Percentiles rank a stretch among this genome's conserved stretches.
Conservation (phyloP, 1,140 invertebrate genomes). For the Achroia grisella region DNA sequence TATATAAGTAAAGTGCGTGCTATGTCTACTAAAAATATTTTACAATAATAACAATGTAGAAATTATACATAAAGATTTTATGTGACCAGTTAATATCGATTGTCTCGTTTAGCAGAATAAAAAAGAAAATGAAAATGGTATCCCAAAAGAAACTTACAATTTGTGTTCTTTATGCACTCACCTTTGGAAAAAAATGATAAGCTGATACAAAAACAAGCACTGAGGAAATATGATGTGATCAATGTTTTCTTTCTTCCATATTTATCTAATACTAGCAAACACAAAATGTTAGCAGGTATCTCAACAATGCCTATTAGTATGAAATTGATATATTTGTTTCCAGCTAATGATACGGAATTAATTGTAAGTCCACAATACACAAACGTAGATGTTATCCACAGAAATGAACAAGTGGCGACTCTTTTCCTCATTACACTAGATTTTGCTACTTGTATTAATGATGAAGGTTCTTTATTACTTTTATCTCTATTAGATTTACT, state of each 20-base stretch:
- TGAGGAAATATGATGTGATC: constrained; percentile 49
- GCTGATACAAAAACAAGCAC: constrained; percentile 52
- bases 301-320: constrained; percentile 75
- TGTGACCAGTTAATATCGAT: too few relatives aligned
- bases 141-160: neutral
- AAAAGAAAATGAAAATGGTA: too few relatives aligned
- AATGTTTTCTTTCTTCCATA: constrained; percentile 55
- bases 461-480: constrained; percentile 17
- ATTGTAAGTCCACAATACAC: constrained; percentile 81
- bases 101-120: too few relatives aligned
- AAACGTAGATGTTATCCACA: constrained; percentile 70
- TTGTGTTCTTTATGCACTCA: too few relatives aligned
- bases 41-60: too few relatives aligned
- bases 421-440: constrained; percentile 52
- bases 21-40: too few relatives aligned
- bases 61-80: too few relatives aligned
- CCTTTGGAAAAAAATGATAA: constrained; percentile 54
- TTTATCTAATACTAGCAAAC: constrained; percentile 49
- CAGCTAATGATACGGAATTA: constrained; percentile 78
- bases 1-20: too few relatives aligned
- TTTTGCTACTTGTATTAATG: constrained; percentile 39
- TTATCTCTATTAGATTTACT: neutral
- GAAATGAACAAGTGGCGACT: constrained; percentile 48
- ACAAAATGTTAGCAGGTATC: constrained; percentile 74
- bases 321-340: constrained; percentile 77